These are phyloP conservation scores for Thymelicus lineola DNA, from an alignment of 2,888 invertebrate genomes.

Conservation along the genomic window DNA sequence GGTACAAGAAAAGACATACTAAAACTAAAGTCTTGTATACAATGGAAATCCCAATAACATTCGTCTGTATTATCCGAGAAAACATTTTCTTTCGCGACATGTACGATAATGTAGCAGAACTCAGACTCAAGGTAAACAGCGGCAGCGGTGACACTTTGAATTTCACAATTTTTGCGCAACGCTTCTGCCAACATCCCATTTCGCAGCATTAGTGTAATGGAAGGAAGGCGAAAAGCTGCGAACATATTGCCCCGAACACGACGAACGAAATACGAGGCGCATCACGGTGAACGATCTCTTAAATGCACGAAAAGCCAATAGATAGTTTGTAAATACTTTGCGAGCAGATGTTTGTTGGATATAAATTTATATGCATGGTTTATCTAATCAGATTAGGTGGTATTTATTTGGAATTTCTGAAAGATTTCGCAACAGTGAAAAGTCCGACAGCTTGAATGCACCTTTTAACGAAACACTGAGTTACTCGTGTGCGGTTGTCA, in stretches of 20 bases:
- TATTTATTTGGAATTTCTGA: no score
- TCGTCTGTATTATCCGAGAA: neutral
- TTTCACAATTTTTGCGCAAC: slow-evolving; percentile 4
- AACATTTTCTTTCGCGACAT: neutral
- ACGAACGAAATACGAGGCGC: neutral
- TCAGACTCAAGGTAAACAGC: neutral
- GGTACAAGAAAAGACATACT: no score
- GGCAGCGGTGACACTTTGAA: slow-evolving; percentile 8
- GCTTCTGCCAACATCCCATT: slow-evolving; percentile 9
- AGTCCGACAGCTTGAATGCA: neutral
- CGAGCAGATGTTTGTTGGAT: no score
- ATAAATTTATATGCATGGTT: no score
- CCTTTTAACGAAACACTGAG: no score
- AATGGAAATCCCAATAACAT: no score
- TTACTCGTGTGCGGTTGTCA: no score
- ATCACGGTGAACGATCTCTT: neutral
- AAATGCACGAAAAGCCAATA: no score
- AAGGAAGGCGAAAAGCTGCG: slow-evolving; percentile 6
- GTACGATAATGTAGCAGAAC: neutral
- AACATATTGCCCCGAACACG: neutral
- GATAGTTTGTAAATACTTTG: no score
- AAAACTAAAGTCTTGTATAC: neutral
- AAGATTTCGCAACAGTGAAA: neutral
- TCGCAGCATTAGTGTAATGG: slow-evolving; percentile 24
- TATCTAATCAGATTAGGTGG: no score